Evolutionary conservation across 2,797 vertebrate genomes (phyloP).

Genomic region (Oreochromis grahami): DNA sequence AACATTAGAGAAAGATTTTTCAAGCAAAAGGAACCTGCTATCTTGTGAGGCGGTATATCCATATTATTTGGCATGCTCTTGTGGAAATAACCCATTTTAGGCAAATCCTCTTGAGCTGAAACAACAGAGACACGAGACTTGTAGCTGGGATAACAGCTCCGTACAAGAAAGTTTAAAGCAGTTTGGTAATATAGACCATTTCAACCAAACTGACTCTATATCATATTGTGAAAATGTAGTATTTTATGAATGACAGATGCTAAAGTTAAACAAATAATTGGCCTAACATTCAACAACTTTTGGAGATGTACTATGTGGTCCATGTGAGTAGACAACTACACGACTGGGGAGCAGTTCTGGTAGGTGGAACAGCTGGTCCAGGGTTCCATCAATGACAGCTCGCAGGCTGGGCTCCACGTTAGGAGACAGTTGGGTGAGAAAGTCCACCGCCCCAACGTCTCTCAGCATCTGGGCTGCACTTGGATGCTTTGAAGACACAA

Average conservation of each 20-base stretch:
- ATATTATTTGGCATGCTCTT: conserved; percentile 58
- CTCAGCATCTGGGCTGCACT: conserved; percentile 85
- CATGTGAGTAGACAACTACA: conserved; percentile 56
- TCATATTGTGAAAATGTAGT: background rate
- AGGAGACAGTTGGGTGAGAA: conserved; percentile 88
- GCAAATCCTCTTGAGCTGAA: conserved; percentile 63
- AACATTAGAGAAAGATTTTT: background rate
- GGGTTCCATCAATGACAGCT: conserved; percentile 84
- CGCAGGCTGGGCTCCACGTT: conserved; percentile 84
- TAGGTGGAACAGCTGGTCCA: conserved; percentile 90
- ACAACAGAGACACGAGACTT: background rate
- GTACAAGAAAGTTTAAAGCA: background rate
- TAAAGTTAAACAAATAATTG: conserved; percentile 34
- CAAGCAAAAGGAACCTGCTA: conserved; percentile 70
- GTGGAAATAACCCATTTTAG: conserved; percentile 85
- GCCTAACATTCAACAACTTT: conserved; percentile 74
- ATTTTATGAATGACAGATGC: background rate
- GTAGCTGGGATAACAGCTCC: background rate
- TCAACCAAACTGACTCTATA: background rate
- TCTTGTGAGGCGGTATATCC: conserved; percentile 69
- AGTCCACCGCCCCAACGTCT: conserved; percentile 90
- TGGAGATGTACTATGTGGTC: conserved; percentile 43
- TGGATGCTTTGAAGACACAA: conserved; percentile 78
- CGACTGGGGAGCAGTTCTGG: conserved; percentile 74
- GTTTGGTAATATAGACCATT: background rate